These are phyloP conservation scores for Takifugu ocellatus DNA, from an alignment of 2,797 vertebrate species.

Conservation along the genomic window DNA sequence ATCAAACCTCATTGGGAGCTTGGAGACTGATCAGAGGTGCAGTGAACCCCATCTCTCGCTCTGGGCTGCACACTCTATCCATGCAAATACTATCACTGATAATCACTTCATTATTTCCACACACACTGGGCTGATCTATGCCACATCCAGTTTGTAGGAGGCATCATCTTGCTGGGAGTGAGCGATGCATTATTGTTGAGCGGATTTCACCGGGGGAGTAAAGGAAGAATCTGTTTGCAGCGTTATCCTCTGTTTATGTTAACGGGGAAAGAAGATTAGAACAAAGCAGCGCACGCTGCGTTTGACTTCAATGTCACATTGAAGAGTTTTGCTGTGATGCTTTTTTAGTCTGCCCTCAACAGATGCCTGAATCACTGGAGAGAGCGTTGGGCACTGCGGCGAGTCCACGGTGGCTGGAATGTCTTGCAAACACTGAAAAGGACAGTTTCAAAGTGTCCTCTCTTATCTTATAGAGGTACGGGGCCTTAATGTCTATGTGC, in stretches of 20 bases:
- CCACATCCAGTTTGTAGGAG: not conserved
- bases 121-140: not conserved
- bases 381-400: conserved; percentile 6
- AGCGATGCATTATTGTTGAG: not conserved
- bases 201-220: not conserved
- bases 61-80: not conserved
- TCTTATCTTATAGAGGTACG: too few relatives aligned
- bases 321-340: not conserved
- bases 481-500: too few relatives aligned
- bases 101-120: not conserved
- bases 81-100: too few relatives aligned
- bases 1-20: conserved; percentile 8
- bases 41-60: not conserved
- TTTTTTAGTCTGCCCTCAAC: conserved; percentile 2
- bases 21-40: not conserved
- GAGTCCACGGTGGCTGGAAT: not conserved
- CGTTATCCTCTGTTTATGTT: not conserved
- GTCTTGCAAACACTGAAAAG: conserved; percentile 8
- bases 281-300: too few relatives aligned
- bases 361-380: conserved; percentile 2
- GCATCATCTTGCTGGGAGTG: not conserved
- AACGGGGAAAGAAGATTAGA: not conserved
- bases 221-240: not conserved
- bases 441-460: not conserved
- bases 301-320: too few relatives aligned